These are phyloP conservation scores for Anthopleura sola DNA, from an alignment of 64 coral and sea anemone genomes.

Conservation along the genomic window DNA sequence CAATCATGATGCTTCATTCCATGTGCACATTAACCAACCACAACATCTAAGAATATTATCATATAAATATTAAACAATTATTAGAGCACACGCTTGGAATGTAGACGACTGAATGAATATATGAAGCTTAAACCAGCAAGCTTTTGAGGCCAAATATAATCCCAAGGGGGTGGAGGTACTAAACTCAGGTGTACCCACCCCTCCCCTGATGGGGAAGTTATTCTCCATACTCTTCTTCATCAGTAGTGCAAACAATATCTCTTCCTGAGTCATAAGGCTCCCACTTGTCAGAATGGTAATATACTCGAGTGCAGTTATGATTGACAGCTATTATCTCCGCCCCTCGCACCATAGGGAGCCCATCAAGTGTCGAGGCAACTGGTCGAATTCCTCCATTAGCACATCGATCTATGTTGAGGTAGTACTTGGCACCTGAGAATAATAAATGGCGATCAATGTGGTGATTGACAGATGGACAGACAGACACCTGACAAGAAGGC, in stretches of 20 bases:
- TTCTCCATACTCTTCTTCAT: neutral
- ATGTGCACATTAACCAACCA: neutral
- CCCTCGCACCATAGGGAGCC: constrained; percentile 84
- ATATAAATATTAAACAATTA: neutral
- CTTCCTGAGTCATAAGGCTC: constrained; percentile 27
- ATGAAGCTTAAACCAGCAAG: constrained; percentile 2
- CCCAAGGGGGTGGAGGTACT: neutral
- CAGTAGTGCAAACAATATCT: constrained; percentile 50
- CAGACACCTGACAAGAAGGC: neutral
- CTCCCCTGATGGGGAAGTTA: neutral
- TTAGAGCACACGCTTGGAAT: neutral
- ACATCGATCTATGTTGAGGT: constrained; percentile 59
- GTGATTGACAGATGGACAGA: neutral
- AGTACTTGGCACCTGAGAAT: constrained; percentile 44
- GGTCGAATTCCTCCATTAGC: constrained; percentile 61
- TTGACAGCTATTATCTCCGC: constrained; percentile 80
- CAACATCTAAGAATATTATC: too few species aligned
- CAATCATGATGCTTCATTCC: neutral
- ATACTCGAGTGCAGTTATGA: constrained; percentile 77
- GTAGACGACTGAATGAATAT: neutral
- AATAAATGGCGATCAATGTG: neutral
- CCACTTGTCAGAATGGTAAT: constrained; percentile 61
- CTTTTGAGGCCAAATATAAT: neutral
- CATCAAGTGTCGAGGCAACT: constrained; percentile 54
- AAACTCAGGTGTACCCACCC: neutral